These are phyloP conservation scores for Timema cristinae DNA, from an alignment of 2,888 invertebrate species.

Conservation along the genomic window DNA sequence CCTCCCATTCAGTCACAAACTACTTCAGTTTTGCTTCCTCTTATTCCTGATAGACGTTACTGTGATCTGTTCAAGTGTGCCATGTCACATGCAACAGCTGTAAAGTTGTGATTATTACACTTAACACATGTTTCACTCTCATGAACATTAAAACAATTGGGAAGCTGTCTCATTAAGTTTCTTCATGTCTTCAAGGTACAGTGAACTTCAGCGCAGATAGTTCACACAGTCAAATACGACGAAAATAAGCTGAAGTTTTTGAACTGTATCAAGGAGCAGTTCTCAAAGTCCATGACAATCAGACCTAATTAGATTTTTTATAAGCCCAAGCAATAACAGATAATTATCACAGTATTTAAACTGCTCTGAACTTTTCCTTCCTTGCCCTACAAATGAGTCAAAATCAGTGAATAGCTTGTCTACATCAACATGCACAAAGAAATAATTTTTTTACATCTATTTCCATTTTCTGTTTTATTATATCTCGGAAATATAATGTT, in stretches of 20 bases:
- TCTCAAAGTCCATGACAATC: constrained; percentile 7
- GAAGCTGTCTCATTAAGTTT: background rate
- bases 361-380: constrained; percentile 1
- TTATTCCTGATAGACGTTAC: constrained; percentile 9
- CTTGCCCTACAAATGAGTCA: background rate
- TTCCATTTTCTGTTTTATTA: background rate
- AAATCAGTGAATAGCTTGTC: background rate
- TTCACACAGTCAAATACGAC: background rate
- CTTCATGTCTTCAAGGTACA: constrained; percentile 7
- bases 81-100: background rate
- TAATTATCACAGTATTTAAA: constrained; percentile 12
- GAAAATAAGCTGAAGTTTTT: background rate
- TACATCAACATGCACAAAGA: background rate
- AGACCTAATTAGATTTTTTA: constrained; percentile 7
- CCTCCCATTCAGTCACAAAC: background rate
- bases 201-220: background rate
- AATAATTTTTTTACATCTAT: background rate
- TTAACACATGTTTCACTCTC: background rate
- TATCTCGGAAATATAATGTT: constrained; percentile 3
- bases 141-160: background rate
- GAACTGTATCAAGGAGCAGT: constrained; percentile 4
- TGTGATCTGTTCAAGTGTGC: constrained; percentile 4
- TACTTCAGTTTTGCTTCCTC: background rate
- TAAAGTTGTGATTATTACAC: background rate
- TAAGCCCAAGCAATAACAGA: background rate